Percentiles rank a stretch among this genome's conserved stretches.
phyloP scores from a whole-genome alignment of 1,140 invertebrate species.

The Nixonia krombeini region DNA sequence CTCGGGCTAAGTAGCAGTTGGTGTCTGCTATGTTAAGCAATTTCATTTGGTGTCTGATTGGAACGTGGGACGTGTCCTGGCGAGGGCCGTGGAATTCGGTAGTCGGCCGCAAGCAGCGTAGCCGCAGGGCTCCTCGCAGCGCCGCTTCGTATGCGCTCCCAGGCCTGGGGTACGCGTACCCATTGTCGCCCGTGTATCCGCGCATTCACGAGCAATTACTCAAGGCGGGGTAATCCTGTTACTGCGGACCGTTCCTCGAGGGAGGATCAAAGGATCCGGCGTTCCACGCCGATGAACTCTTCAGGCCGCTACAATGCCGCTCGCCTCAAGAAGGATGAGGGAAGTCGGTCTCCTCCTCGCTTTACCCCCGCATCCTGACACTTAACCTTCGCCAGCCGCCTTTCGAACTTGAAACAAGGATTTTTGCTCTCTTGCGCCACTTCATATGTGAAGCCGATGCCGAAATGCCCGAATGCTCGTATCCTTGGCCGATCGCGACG shows the following conservation, averaged over 20 bases:
- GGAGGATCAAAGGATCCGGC: constrained; percentile 57
- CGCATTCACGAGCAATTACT: constrained; percentile 61
- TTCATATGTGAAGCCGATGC: too few relatives aligned
- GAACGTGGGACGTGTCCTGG: constrained; percentile 48
- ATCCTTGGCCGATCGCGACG: constrained; percentile 53
- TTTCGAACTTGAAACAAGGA: neutral
- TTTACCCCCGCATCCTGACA: too few relatives aligned
- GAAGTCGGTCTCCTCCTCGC: constrained; percentile 12
- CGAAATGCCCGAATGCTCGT: too few relatives aligned
- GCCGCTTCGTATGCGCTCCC: too few relatives aligned
- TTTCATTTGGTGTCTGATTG: constrained; percentile 67
- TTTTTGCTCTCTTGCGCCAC: neutral
- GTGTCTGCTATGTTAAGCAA: constrained; percentile 67
- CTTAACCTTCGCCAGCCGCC: too few relatives aligned
- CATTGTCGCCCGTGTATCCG: constrained; percentile 45
- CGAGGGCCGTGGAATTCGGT: constrained; percentile 15
- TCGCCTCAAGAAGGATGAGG: constrained; percentile 16
- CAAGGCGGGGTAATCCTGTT: constrained; percentile 58
- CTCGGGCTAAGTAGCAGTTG: constrained; percentile 66
- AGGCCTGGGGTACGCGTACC: constrained; percentile 17
- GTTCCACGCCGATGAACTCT: constrained; percentile 50
- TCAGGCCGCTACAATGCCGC: constrained; percentile 44
- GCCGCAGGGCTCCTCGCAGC: constrained; percentile 49
- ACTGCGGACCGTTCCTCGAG: constrained; percentile 44
- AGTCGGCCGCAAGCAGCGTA: constrained; percentile 56